A percentile compares a stretch with the other conserved stretches of the same genome.
Evolutionary conservation across 2,888 invertebrate species (phyloP).

Genomic region (Stomorhina lunata): DNA sequence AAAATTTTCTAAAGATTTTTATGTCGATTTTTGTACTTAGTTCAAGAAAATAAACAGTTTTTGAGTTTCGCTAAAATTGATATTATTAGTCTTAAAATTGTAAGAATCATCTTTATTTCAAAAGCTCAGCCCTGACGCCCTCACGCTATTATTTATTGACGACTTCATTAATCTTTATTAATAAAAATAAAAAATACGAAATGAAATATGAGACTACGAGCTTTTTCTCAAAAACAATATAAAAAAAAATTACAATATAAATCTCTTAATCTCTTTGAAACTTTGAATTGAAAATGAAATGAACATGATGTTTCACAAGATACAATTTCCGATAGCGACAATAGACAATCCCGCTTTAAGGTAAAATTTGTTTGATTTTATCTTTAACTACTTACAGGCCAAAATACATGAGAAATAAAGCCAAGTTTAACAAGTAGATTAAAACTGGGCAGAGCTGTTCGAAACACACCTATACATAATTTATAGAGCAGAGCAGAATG

Average conservation of each 20-base stretch:
- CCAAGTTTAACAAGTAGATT: constrained; percentile 23
- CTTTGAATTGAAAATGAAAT: constrained; percentile 11
- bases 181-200: constrained; percentile 8
- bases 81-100: too few relatives aligned
- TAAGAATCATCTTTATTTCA: too few relatives aligned
- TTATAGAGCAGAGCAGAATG: background rate
- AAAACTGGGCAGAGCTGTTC: background rate
- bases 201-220: background rate
- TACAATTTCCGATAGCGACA: background rate
- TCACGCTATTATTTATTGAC: background rate
- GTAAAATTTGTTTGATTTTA: background rate
- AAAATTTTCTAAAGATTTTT: too few relatives aligned
- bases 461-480: constrained; percentile 48
- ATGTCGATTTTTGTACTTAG: too few relatives aligned
- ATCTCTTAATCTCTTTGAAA: constrained; percentile 12
- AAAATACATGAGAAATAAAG: background rate
- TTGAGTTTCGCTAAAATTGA: too few relatives aligned
- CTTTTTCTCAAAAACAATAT: background rate
- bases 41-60: background rate
- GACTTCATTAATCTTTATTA: constrained; percentile 17
- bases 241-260: background rate
- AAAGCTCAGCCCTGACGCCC: background rate
- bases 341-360: background rate
- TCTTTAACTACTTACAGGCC: background rate
- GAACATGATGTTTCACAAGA: constrained; percentile 39